Evolutionary conservation across 1,140 invertebrate species (phyloP), one percentile per base, ranked within the genome.

Genomic region (Oryzaephilus surinamensis): DNA sequence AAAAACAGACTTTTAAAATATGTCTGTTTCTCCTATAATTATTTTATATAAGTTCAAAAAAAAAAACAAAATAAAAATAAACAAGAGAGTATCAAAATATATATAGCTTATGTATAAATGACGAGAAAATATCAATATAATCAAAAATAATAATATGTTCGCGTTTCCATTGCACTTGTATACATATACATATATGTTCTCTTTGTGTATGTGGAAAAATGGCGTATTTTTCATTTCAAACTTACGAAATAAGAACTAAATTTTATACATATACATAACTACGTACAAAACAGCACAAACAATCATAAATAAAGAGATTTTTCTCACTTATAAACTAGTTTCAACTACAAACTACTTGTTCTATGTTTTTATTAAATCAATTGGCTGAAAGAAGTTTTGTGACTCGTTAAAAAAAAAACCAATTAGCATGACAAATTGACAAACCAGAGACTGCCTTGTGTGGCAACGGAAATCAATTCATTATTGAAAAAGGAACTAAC

Each of bases 71-170:
- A 6, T 11, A 24, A 11, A 46, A 50, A 47, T 43, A 49, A 46
- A 36, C 11, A 49, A 36, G 3, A 45, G 47, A 54, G 50, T 54
- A 52, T 48, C 50, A 54, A 54, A 54, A 52, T 50, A 54, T 46
- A 45, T 28, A 42, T 27, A 18, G 5, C n/a, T n/a, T n/a, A n/a
- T n/a, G 19, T 31, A 31, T 29, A 36, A 36, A 31, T 41, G 42
- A 39, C 31, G 20, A 49, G 42, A 45, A 23, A 35, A 42, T 38
- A 42, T 21, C 38, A 24, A 33, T 46, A 30, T 32, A 39, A 43
- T 33, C 26, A 20, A 41, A 39, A 21, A 37, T 36, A 32, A 38
- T 20, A 35, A 30, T 17, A 18, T 7, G 27, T 6, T 26, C 11
- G n/a, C 20, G 42, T 53, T 53, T 51, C 48, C 48, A 48, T 48